These are phyloP conservation scores for Sarcophilus harrisii DNA, from an alignment of 2,797 vertebrate genomes.

Conservation along the genomic window DNA sequence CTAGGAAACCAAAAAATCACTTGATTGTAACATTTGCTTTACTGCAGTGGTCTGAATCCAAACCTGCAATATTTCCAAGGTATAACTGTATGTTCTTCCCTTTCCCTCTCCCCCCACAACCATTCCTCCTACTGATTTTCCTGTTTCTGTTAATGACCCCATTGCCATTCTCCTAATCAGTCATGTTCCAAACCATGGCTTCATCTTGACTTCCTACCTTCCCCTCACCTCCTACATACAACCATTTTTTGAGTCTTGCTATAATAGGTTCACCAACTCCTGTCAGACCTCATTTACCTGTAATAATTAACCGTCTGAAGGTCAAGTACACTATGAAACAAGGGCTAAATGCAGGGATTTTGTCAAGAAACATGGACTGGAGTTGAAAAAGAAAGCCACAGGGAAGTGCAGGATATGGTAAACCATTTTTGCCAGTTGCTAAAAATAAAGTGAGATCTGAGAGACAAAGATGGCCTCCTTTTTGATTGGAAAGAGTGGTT, in stretches of 20 bases:
- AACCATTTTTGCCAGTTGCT: not conserved
- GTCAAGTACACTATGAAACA: not conserved
- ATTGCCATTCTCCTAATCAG: not conserved
- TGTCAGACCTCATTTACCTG: not conserved
- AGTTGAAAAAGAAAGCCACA: not conserved
- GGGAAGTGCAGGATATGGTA: not conserved
- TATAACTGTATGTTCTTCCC: not conserved
- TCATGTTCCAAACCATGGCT: not conserved
- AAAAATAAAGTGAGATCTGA: not conserved
- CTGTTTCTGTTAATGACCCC: not conserved
- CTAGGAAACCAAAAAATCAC: too few relatives aligned
- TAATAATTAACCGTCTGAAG: not conserved
- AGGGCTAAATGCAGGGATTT: not conserved
- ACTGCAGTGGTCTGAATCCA: not conserved
- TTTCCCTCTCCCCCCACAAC: not conserved
- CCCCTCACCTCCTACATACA: not conserved
- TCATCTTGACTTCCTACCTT: not conserved
- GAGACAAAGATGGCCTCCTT: not conserved
- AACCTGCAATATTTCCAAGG: not conserved
- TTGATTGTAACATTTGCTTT: not conserved
- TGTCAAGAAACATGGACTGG: not conserved
- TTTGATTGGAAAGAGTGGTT: not conserved
- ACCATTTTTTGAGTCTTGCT: not conserved
- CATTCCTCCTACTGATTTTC: not conserved
- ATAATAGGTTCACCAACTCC: not conserved